phyloP scores from a whole-genome alignment of 2,113 vertebrate species.

The Brachypodius melanocephalos region DNA sequence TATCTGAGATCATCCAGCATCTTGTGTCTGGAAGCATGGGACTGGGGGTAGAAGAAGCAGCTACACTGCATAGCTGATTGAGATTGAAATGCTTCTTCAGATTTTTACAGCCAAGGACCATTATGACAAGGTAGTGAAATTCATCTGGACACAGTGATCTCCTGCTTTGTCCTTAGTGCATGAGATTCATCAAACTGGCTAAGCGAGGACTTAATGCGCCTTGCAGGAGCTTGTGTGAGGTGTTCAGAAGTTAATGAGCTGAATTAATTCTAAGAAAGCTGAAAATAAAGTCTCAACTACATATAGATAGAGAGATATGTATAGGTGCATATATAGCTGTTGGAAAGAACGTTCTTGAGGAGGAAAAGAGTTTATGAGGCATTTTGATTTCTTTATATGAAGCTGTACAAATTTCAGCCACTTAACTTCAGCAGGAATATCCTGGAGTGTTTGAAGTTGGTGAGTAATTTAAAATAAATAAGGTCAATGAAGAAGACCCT shows the following conservation, averaged over 20 bases:
- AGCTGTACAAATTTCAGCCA: conserved; percentile 36
- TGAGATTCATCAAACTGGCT: background rate
- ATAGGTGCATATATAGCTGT: background rate
- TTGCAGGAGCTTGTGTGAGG: conserved; percentile 9
- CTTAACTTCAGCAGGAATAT: conserved; percentile 16
- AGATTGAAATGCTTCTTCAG: background rate
- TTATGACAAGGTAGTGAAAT: background rate
- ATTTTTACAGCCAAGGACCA: background rate
- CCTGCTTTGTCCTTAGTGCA: background rate
- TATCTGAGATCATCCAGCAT: background rate
- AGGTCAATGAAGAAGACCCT: conserved; percentile 22
- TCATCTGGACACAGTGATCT: background rate
- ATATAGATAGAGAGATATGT: background rate
- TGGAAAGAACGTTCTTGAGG: background rate
- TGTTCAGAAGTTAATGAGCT: conserved; percentile 55
- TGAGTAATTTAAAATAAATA: conserved; percentile 53
- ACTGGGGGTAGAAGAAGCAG: background rate
- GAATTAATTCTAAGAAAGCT: conserved; percentile 48
- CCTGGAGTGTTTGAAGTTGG: background rate
- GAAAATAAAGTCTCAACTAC: conserved; percentile 33
- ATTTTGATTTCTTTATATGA: conserved; percentile 40
- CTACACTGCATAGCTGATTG: background rate
- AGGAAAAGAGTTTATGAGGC: conserved; percentile 53
- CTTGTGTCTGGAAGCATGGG: background rate
- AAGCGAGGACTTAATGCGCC: background rate